Conservation (phyloP, 2,888 invertebrate genomes). For the Xanthostigma xanthostigma region DNA sequence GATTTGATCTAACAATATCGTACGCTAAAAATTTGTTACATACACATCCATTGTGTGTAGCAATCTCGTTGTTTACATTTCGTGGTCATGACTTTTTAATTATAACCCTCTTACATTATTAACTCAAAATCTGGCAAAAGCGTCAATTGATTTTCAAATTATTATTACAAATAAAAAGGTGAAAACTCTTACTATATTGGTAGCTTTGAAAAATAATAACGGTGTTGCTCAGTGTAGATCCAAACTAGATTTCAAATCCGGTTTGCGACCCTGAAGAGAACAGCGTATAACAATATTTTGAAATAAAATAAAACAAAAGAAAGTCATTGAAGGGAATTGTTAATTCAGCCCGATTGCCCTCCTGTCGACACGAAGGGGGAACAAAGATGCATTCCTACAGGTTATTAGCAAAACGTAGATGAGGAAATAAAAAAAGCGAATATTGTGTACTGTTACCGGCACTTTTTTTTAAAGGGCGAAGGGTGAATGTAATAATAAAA, state of each 20-base stretch:
- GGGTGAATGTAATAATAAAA: neutral
- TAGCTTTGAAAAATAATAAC: no score
- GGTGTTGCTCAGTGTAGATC: no score
- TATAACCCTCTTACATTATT: no score
- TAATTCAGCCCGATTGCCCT: neutral
- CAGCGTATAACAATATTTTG: neutral
- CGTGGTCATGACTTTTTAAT: no score
- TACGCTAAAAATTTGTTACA: no score
- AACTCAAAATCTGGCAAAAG: no score
- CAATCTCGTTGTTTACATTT: no score
- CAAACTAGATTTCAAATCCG: neutral
- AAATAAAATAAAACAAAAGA: conserved; percentile 2
- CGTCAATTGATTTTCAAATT: no score
- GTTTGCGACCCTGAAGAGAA: neutral
- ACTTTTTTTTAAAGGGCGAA: neutral
- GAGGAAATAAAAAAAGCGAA: conserved; percentile 22
- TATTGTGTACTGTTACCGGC: conserved; percentile 13
- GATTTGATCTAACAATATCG: no score
- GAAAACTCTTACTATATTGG: no score
- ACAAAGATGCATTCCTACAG: conserved; percentile 12
- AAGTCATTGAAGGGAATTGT: neutral
- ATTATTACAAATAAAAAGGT: no score
- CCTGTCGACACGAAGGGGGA: neutral
- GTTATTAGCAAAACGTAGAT: conserved; percentile 25
- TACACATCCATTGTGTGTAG: no score